These are phyloP conservation scores for Conomelus anceps DNA, from an alignment of 2,888 invertebrate genomes.

Conservation along the genomic window DNA sequence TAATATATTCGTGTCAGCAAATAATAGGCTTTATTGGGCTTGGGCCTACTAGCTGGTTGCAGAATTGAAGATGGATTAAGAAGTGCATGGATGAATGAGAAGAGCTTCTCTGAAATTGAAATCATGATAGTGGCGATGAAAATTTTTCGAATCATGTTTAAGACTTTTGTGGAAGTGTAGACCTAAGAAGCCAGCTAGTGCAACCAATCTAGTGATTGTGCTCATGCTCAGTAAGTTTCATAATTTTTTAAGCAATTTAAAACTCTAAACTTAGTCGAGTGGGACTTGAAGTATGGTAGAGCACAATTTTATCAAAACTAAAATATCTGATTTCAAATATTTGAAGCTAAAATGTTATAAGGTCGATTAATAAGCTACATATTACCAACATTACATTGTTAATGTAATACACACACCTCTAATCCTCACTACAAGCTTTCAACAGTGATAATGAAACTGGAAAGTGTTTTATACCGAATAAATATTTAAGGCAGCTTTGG, in stretches of 20 bases:
- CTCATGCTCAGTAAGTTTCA: background rate
- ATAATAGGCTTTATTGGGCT: no score
- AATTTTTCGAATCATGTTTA: background rate
- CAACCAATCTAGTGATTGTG: background rate
- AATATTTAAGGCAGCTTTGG: constrained; percentile 64
- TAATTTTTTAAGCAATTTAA: background rate
- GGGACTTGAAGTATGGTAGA: background rate
- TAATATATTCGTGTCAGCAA: no score
- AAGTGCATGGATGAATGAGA: background rate
- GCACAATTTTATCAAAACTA: background rate
- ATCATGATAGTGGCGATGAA: background rate
- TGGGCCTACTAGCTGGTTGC: no score
- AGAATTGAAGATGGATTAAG: background rate
- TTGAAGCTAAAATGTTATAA: background rate
- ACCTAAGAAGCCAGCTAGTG: background rate
- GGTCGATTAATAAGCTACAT: constrained; percentile 28
- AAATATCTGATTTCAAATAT: background rate
- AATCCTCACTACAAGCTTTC: background rate
- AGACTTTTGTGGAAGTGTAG: background rate
- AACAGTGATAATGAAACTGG: background rate
- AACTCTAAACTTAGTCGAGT: background rate
- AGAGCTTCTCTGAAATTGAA: background rate
- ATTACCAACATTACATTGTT: constrained; percentile 27
- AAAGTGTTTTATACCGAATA: constrained; percentile 53
- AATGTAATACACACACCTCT: background rate